These are phyloP conservation scores for Entomobrya proxima DNA, from an alignment of 2,888 invertebrate species.

Conservation along the genomic window DNA sequence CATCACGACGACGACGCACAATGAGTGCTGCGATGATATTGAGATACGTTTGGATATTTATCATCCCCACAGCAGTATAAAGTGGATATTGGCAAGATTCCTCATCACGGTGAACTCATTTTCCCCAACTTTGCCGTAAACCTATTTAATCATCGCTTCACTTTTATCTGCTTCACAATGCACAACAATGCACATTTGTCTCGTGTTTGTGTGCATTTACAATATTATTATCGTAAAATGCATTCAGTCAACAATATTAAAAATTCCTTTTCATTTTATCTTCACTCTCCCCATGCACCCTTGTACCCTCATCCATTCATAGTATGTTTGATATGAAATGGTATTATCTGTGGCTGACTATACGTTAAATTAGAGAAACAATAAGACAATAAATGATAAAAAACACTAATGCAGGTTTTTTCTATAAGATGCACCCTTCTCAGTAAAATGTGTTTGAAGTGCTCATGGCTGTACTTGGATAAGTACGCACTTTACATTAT, in stretches of 20 bases:
- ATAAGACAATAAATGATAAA: background rate
- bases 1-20: background rate
- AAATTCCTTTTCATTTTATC: background rate
- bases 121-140: background rate
- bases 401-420: background rate
- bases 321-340: too few relatives aligned
- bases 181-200: background rate
- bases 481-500: too few relatives aligned
- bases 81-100: conserved; percentile 1
- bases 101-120: conserved; percentile 36
- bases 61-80: conserved; percentile 3
- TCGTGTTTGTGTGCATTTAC: too few relatives aligned
- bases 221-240: too few relatives aligned
- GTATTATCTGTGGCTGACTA: too few relatives aligned
- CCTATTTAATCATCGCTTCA: background rate
- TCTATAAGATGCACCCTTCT: background rate
- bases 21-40: conserved; percentile 25
- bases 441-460: background rate
- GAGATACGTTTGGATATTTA: conserved; percentile 30
- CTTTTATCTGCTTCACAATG: background rate
- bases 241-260: background rate
- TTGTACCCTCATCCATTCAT: background rate
- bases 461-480: too few relatives aligned
- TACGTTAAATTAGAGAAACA: too few relatives aligned
- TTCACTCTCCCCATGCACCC: background rate